Conservation (phyloP, 2,797 vertebrate genomes). For the Botia kubotai region DNA sequence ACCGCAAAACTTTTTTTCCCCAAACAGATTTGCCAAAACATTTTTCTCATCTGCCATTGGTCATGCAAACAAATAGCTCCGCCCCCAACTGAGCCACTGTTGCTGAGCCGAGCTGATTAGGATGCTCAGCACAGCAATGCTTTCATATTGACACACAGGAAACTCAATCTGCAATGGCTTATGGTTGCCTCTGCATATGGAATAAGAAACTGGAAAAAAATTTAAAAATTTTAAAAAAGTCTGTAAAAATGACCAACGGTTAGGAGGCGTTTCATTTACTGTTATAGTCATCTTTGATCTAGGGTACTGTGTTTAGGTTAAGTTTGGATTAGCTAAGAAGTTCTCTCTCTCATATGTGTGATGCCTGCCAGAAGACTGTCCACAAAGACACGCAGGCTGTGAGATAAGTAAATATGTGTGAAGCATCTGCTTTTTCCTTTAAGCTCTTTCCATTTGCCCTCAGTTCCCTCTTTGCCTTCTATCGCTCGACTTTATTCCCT, state of each 20-base stretch:
- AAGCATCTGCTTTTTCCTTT: conserved; percentile 54
- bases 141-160: no score
- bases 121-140: no score
- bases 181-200: not conserved
- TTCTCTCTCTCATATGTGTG: conserved; percentile 38
- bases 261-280: conserved; percentile 27
- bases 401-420: conserved; percentile 81
- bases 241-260: not conserved
- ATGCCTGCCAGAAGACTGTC: conserved; percentile 33
- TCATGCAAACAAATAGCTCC: no score
- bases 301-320: not conserved
- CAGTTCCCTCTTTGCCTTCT: conserved; percentile 40
- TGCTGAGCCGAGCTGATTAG: no score
- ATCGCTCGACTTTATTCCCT: conserved; percentile 53
- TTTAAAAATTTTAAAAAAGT: not conserved
- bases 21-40: no score
- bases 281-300: conserved; percentile 35
- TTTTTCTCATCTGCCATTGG: no score
- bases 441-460: conserved; percentile 66
- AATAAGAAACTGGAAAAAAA: not conserved
- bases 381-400: conserved; percentile 65
- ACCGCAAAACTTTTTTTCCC: no score
- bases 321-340: not conserved
- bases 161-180: not conserved
- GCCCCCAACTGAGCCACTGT: no score